phyloP scores from a whole-genome alignment of 2,113 vertebrate species.

The Xerus inauris region DNA sequence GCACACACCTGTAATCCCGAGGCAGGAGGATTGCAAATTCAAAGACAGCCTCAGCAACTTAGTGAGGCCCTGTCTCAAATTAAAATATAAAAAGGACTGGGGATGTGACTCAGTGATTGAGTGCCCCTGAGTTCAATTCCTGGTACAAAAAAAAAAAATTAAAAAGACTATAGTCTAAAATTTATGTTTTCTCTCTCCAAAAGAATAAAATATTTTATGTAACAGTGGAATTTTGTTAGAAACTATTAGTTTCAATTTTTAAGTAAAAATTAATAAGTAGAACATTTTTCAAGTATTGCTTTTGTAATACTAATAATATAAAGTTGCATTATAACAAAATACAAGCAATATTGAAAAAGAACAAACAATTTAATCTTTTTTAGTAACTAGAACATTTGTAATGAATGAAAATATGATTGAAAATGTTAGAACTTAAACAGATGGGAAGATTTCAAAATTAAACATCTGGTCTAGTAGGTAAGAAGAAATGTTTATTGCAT shows the following conservation, averaged over 20 bases:
- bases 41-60: too few relatives aligned
- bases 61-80: too few relatives aligned
- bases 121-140: too few relatives aligned
- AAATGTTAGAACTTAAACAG: slow-evolving; percentile 21
- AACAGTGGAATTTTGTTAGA: neutral
- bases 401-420: neutral
- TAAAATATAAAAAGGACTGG: too few relatives aligned
- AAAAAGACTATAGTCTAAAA: neutral
- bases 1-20: too few relatives aligned
- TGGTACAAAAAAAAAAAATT: too few relatives aligned
- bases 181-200: neutral
- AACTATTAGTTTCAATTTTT: neutral
- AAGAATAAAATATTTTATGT: neutral
- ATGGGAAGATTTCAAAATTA: neutral
- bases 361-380: neutral
- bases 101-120: too few relatives aligned
- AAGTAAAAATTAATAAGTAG: neutral
- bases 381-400: slow-evolving; percentile 6
- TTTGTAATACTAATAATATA: neutral
- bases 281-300: neutral
- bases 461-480: neutral
- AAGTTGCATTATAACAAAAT: neutral
- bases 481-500: slow-evolving; percentile 8
- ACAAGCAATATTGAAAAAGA: neutral
- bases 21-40: too few relatives aligned